Percentiles rank a stretch among this genome's conserved stretches.
phyloP scores from a whole-genome alignment of 2,113 vertebrate species.

The Crotalus helleri region DNA sequence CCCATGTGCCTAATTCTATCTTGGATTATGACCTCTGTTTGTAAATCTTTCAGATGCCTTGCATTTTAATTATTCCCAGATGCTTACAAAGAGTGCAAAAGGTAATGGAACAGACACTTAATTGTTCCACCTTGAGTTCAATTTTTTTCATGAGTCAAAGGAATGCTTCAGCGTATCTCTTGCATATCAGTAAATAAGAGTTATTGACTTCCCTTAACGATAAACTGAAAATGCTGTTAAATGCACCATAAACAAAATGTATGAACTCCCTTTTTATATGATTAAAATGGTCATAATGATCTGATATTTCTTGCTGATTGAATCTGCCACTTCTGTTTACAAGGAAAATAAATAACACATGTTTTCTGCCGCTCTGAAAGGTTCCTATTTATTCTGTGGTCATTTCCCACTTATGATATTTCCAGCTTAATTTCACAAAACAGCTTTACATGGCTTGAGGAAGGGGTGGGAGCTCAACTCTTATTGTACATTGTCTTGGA shows the following conservation, averaged over 20 bases:
- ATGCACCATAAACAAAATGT: constrained; percentile 77
- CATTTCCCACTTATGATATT: constrained; percentile 78
- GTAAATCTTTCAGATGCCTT: constrained; percentile 72
- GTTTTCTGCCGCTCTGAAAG: constrained; percentile 78
- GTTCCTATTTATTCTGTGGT: constrained; percentile 79
- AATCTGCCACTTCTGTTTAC: constrained; percentile 96
- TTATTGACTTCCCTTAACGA: constrained; percentile 61
- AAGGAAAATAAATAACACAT: constrained; percentile 97
- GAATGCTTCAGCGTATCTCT: constrained; percentile 75
- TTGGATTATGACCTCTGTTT: constrained; percentile 71
- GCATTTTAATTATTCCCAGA: constrained; percentile 72
- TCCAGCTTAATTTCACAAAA: constrained; percentile 80
- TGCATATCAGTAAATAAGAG: constrained; percentile 78
- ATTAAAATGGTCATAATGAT: constrained; percentile 96
- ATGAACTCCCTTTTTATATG: constrained; percentile 86
- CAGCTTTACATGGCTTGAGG: constrained; percentile 70
- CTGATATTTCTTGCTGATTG: constrained; percentile 95
- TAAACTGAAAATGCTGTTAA: constrained; percentile 80
- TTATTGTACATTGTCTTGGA: constrained; percentile 74
- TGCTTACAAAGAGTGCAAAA: constrained; percentile 63
- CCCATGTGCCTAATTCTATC: constrained; percentile 35
- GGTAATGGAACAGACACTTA: constrained; percentile 60
- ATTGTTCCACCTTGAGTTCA: constrained; percentile 50
- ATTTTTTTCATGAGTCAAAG: constrained; percentile 39
- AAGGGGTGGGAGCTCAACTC: constrained; percentile 44